Conservation (phyloP, 53 echinoderm and acorn worm genomes). For the Echinarachnius parma region DNA sequence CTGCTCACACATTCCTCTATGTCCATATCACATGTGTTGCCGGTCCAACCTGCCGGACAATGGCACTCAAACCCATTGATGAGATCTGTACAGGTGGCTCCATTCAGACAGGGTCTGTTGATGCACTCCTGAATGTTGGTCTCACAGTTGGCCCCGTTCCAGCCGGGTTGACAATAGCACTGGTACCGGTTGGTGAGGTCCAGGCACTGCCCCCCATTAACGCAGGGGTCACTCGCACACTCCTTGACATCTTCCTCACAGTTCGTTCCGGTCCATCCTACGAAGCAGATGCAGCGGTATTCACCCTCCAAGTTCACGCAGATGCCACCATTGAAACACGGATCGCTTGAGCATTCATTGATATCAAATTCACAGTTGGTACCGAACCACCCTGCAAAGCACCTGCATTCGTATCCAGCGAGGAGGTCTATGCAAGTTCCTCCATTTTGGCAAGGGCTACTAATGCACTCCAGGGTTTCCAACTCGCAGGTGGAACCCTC, state of each 20-base stretch:
- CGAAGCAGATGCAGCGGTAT: conserved; percentile 35
- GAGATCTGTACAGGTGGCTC: conserved; percentile 40
- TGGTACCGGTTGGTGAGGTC: conserved; percentile 7
- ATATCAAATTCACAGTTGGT: conserved; percentile 32
- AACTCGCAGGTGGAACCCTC: conserved; percentile 27
- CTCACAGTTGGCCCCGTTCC: conserved; percentile 43
- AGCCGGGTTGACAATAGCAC: conserved; percentile 20
- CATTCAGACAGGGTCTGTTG: conserved; percentile 50
- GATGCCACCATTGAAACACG: conserved; percentile 15
- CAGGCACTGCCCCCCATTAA: conserved; percentile 25
- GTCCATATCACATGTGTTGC: conserved; percentile 37
- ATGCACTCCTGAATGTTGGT: conserved; percentile 51
- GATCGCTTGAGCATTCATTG: conserved; percentile 15
- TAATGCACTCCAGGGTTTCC: conserved; percentile 34
- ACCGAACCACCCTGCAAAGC: conserved; percentile 22
- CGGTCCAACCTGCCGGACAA: conserved; percentile 53
- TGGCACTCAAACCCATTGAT: conserved; percentile 54
- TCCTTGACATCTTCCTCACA: conserved; percentile 29
- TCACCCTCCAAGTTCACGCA: conserved; percentile 14
- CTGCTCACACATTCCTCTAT: conserved; percentile 42
- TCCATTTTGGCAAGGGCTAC: conserved; percentile 31
- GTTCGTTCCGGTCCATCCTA: conserved; percentile 15
- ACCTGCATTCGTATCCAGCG: conserved; percentile 30
- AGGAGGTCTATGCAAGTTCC: conserved; percentile 28
- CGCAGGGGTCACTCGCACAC: conserved; percentile 18